Percentiles rank a stretch among this genome's conserved stretches.
Evolutionary conservation across 2,113 vertebrate genomes (phyloP).

Genomic region (Emydocephalus ijimae): DNA sequence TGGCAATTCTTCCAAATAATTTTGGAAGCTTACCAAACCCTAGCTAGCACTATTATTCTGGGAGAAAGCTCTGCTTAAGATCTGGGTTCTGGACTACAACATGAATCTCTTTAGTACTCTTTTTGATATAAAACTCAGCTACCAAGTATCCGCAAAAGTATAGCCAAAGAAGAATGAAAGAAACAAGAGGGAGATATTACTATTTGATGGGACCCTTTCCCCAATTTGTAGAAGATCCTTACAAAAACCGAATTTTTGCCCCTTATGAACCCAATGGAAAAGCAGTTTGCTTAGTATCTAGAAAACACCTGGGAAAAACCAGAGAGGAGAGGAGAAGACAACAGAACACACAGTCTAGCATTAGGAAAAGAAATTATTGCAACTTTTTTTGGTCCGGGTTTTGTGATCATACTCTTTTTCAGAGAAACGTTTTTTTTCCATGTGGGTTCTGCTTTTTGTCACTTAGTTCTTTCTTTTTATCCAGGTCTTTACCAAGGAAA

Average conservation of each 20-base stretch:
- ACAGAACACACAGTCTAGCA: neutral
- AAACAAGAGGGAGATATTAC: neutral
- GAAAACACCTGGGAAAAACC: neutral
- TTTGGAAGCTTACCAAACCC: neutral
- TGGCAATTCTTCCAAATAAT: neutral
- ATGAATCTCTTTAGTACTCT: neutral
- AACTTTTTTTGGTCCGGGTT: neutral
- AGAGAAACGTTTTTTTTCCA: neutral
- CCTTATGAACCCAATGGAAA: neutral
- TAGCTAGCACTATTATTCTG: neutral
- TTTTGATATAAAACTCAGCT: neutral
- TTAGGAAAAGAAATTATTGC: neutral
- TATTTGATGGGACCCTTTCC: neutral
- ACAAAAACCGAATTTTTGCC: neutral
- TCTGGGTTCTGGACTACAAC: neutral
- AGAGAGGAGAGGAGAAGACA: neutral
- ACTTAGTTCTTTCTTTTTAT: neutral
- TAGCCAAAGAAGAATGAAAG: neutral
- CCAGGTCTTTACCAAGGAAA: neutral
- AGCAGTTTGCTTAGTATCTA: neutral
- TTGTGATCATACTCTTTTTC: neutral
- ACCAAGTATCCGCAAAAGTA: neutral
- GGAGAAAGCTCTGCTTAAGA: neutral
- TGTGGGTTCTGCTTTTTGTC: neutral
- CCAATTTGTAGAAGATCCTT: neutral